Conservation (phyloP, 2,888 invertebrate species). For the Tuberolachnus salignus region DNA sequence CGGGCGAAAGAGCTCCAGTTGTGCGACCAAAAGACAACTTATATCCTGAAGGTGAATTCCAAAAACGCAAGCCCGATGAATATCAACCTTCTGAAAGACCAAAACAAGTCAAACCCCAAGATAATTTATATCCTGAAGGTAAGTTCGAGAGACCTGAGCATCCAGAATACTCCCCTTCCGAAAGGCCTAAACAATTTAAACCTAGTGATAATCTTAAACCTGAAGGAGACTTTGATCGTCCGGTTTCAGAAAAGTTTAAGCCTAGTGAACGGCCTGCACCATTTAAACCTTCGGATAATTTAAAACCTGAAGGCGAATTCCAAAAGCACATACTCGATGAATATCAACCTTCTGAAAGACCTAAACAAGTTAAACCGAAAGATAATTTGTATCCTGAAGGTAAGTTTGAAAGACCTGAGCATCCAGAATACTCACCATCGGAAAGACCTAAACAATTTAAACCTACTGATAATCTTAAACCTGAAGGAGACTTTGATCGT, state of each 20-base stretch:
- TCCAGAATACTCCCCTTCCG: slow-evolving; percentile 61
- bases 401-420: slow-evolving; percentile 63
- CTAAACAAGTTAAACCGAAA: slow-evolving; percentile 63
- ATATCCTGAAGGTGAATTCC: slow-evolving; percentile 67
- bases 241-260: slow-evolving; percentile 63
- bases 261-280: slow-evolving; percentile 69
- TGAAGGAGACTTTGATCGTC: slow-evolving; percentile 65
- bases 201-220: slow-evolving; percentile 63
- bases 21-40: slow-evolving; percentile 71
- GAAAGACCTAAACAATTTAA: slow-evolving; percentile 61
- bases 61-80: slow-evolving; percentile 61
- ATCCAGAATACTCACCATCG: slow-evolving; percentile 60
- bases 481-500: slow-evolving; percentile 66
- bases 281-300: slow-evolving; percentile 70
- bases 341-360: slow-evolving; percentile 62
- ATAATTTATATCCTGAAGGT: slow-evolving; percentile 65
- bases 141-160: slow-evolving; percentile 63
- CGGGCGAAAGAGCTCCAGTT: slow-evolving; percentile 67
- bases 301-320: slow-evolving; percentile 61
- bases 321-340: slow-evolving; percentile 62
- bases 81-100: slow-evolving; percentile 61
- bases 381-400: slow-evolving; percentile 65
- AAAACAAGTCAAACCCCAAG: slow-evolving; percentile 61
- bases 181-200: slow-evolving; percentile 60
- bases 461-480: slow-evolving; percentile 64